A percentile compares a stretch with the other conserved stretches of the same genome.
Conservation (phyloP, 2,888 invertebrate genomes). For the Conomelus anceps region DNA sequence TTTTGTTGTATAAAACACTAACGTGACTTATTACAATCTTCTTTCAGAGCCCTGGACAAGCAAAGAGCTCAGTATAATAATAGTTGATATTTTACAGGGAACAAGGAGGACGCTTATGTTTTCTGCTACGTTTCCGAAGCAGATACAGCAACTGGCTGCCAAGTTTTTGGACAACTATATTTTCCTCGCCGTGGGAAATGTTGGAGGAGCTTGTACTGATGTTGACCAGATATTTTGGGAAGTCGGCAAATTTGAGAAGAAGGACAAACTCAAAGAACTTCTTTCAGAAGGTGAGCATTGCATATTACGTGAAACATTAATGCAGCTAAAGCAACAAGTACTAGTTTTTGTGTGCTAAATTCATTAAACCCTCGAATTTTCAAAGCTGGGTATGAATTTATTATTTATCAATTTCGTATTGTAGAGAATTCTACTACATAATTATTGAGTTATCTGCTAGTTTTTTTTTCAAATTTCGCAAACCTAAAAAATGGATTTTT, state of each 20-base stretch:
- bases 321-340: too few species aligned
- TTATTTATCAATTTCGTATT: too few species aligned
- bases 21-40: neutral
- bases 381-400: too few species aligned
- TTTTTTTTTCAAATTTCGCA: too few species aligned
- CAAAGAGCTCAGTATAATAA: neutral
- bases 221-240: conserved; percentile 73
- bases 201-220: conserved; percentile 89
- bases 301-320: too few species aligned
- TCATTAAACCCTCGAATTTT: too few species aligned
- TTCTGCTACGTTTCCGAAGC: conserved; percentile 67
- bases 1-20: neutral
- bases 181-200: conserved; percentile 84
- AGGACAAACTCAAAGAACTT: conserved; percentile 62
- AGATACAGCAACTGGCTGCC: conserved; percentile 74
- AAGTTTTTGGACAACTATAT: conserved; percentile 71
- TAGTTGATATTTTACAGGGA: conserved; percentile 43
- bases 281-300: conserved; percentile 45
- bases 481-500: too few species aligned
- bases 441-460: too few species aligned
- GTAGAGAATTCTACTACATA: too few species aligned
- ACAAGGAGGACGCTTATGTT: conserved; percentile 65
- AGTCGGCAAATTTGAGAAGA: conserved; percentile 65
- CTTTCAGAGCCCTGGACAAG: neutral
- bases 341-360: too few species aligned